These are phyloP conservation scores for Periparus ater DNA, from an alignment of 2,797 vertebrate genomes.

Conservation along the genomic window DNA sequence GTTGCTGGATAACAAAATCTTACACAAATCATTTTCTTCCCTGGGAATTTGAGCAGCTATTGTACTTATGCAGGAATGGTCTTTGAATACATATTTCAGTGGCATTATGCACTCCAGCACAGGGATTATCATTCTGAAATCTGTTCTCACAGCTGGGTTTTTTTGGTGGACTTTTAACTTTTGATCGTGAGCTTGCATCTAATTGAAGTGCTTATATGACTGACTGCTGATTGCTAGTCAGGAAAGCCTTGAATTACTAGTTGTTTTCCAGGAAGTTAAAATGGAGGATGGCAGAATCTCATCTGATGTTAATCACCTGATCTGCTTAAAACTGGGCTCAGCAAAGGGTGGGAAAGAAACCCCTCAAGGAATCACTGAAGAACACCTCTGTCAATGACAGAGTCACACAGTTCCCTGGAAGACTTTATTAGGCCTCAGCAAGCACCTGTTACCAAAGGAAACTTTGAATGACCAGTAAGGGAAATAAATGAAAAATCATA, in stretches of 20 bases:
- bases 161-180: neutral
- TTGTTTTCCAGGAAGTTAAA: neutral
- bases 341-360: neutral
- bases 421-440: neutral
- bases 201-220: neutral
- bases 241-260: neutral
- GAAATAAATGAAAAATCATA: neutral
- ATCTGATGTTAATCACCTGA: neutral
- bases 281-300: neutral
- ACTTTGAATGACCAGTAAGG: neutral
- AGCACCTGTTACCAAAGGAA: neutral
- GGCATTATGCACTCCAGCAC: neutral
- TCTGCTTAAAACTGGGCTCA: neutral
- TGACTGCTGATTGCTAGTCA: neutral
- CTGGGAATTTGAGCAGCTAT: neutral
- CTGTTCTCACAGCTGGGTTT: neutral
- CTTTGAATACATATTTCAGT: constrained; percentile 17
- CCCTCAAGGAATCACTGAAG: neutral
- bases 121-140: neutral
- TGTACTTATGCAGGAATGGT: neutral
- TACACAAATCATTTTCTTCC: neutral
- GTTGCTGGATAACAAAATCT: neutral
- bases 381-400: neutral
- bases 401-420: neutral
- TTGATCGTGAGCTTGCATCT: neutral